phyloP scores from a whole-genome alignment of 2,888 invertebrate genomes.

The Pyrrhia umbra region DNA sequence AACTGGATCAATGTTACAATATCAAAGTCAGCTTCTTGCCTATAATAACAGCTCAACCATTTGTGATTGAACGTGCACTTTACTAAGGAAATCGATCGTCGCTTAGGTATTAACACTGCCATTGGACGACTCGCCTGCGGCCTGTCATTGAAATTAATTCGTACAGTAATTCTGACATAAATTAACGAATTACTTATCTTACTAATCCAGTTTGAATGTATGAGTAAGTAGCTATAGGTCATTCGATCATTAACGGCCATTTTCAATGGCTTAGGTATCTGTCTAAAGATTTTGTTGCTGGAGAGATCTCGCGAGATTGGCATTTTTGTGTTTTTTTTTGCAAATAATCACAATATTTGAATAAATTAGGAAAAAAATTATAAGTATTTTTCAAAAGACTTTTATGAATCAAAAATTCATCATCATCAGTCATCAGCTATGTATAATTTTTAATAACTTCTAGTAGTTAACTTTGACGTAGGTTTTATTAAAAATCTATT shows the following conservation, averaged over 20 bases:
- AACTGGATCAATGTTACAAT: background rate
- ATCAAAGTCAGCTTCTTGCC: constrained; percentile 3
- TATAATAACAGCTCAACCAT: background rate
- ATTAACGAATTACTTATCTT: constrained; percentile 6
- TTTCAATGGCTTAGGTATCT: too few relatives aligned
- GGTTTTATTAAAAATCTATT: too few relatives aligned
- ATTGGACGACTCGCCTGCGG: constrained; percentile 25
- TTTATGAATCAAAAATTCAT: too few relatives aligned
- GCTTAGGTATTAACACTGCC: constrained; percentile 25
- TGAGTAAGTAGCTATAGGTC: background rate
- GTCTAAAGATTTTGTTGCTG: too few relatives aligned
- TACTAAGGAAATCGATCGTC: constrained; percentile 16
- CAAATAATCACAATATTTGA: too few relatives aligned
- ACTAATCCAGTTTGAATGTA: background rate
- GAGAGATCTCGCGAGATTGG: too few relatives aligned
- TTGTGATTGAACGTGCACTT: background rate
- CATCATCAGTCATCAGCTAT: too few relatives aligned
- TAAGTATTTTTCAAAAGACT: too few relatives aligned
- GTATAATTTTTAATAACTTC: too few relatives aligned
- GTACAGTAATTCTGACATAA: constrained; percentile 1
- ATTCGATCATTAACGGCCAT: background rate
- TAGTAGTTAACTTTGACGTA: too few relatives aligned
- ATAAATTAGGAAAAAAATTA: too few relatives aligned
- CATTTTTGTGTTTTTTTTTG: too few relatives aligned
- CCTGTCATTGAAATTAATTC: constrained; percentile 38